These are phyloP conservation scores for Eulemur rubriventer DNA, from an alignment of 2,797 vertebrate genomes.

Conservation along the genomic window DNA sequence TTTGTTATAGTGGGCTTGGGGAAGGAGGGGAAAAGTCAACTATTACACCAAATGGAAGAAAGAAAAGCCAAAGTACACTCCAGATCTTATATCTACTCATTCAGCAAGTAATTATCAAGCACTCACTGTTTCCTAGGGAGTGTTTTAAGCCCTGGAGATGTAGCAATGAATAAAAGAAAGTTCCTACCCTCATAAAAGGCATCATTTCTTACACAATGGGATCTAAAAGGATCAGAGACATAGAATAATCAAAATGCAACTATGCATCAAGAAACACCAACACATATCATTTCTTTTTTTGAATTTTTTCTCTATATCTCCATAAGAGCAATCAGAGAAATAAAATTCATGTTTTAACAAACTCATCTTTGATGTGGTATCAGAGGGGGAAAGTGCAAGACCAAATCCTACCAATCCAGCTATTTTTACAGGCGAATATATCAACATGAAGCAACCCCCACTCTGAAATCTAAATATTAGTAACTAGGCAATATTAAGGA, in stretches of 20 bases:
- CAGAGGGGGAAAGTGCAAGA: background rate
- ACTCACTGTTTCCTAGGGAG: background rate
- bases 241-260: background rate
- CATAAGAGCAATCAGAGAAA: conserved; percentile 4
- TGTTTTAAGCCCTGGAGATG: background rate
- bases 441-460: background rate
- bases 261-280: background rate
- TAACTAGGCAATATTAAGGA: background rate
- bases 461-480: background rate
- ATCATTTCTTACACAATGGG: background rate
- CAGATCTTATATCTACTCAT: background rate
- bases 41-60: background rate
- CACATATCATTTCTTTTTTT: background rate
- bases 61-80: background rate
- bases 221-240: background rate
- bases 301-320: background rate
- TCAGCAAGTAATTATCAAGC: background rate
- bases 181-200: background rate
- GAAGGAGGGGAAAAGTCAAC: background rate
- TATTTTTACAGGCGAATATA: background rate
- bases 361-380: conserved; percentile 13
- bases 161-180: background rate
- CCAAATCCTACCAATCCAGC: background rate
- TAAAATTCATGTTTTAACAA: background rate
- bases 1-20: background rate